Percentiles rank a stretch among this genome's conserved stretches.
Conservation (phyloP, 92 coral and sea anemone species). For the Siderastrea siderea region DNA sequence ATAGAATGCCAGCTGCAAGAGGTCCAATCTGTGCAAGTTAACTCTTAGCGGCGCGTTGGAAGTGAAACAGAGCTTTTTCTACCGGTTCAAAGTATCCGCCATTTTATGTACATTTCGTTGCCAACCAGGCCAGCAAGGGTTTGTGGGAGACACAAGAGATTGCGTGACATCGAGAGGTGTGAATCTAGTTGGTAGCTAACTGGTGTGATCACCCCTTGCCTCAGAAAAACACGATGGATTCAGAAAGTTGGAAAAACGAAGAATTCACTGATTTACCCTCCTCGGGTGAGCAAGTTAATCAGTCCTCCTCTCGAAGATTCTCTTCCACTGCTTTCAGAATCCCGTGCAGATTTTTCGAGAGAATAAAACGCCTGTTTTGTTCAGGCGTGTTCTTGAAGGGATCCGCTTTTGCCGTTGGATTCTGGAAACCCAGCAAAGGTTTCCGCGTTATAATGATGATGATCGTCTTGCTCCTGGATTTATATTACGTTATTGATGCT, state of each 20-base stretch:
- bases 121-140: slow-evolving; percentile 59
- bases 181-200: background rate
- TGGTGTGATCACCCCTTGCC: background rate
- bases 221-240: background rate
- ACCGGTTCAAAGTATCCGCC: slow-evolving; percentile 74
- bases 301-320: background rate
- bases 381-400: slow-evolving; percentile 65
- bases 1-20: background rate
- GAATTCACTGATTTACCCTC: slow-evolving; percentile 25
- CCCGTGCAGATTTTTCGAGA: background rate
- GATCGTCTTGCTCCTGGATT: slow-evolving; percentile 42
- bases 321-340: background rate
- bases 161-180: slow-evolving; percentile 22
- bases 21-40: background rate
- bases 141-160: slow-evolving; percentile 43
- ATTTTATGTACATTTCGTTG: slow-evolving; percentile 81
- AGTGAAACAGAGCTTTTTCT: background rate
- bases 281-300: background rate
- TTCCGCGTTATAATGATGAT: slow-evolving; percentile 42
- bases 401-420: slow-evolving; percentile 54
- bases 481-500: slow-evolving; percentile 36
- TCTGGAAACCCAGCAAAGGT: slow-evolving; percentile 71
- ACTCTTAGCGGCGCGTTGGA: background rate
- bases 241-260: background rate
- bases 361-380: slow-evolving; percentile 24